Base-by-base conservation (phyloP, 2,888 invertebrate genomes). In the Xestia c-nigrum region DNA sequence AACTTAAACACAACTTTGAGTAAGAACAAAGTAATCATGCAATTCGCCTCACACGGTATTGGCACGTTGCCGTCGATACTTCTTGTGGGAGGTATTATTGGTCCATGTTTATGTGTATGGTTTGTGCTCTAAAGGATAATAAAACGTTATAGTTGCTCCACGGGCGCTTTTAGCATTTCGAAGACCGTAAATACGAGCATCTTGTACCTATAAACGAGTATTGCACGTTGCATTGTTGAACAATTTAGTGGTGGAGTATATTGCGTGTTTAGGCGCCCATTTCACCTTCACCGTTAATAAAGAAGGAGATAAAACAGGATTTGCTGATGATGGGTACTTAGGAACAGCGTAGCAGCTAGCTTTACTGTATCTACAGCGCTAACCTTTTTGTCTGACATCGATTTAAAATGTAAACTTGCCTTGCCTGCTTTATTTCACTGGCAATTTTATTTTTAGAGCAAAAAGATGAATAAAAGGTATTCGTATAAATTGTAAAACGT, bases 81-180 rank as follows among this genome's bases (percentile, higher is more conserved):
- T 86, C 93, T 94, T 93, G 92, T 88, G 91, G 91, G 90, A 83
- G 89, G 90, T 90, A 92, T 93, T 93, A 94, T 93, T 91, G 90
- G 88, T 89, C 89, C 89, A 89, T 91, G 90, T 94, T 92, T 92
- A 90, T 90, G 92, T 90, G 92, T 91, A 92, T 93, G 93, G 91
- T 92, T 90, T 91, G 89, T 90, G 91, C 91, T 89, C 94, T 94
- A 94, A 91, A 89, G 83, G 91, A 92, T 92, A 94, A 94, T 96
- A 95, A 95, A 96, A 94, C 89, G 93, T 92, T 94, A 94, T 94
- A 94, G 93, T 93, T 92, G 92, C 83, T 90, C 91, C 90, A 91
- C 91, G 88, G 91, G 91, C 90, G 92, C 90, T 91, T 92, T 91
- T 89, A 92, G 91, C 92, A 90, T 94, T 94, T 91, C 91, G 91